Evolutionary conservation across 2,113 vertebrate genomes (phyloP).

Genomic region (Indri indri): DNA sequence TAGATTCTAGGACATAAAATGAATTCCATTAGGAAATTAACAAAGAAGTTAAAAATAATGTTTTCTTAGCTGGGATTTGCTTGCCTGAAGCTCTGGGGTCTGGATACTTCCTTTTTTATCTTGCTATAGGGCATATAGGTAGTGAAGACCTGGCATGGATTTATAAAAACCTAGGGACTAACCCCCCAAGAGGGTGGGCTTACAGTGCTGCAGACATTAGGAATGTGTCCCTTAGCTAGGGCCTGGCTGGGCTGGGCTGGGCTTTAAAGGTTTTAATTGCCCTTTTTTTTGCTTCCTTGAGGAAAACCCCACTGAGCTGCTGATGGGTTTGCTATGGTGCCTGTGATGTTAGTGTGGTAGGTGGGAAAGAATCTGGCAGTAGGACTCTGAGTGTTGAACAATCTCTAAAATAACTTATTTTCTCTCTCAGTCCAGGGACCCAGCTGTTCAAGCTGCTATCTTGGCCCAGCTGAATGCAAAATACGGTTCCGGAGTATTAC

Average conservation of each 20-base stretch:
- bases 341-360: neutral
- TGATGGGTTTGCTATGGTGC: neutral
- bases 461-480: conserved; percentile 98
- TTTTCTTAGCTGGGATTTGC: conserved; percentile 64
- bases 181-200: neutral
- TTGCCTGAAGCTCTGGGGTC: conserved; percentile 45
- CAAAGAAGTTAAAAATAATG: conserved; percentile 66
- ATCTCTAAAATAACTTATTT: conserved; percentile 31
- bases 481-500: conserved; percentile 93
- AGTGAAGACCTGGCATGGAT: conserved; percentile 50
- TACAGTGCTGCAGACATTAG: neutral
- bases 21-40: conserved; percentile 63
- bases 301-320: neutral
- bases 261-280: neutral
- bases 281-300: neutral
- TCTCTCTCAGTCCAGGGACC: conserved; percentile 92
- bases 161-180: neutral
- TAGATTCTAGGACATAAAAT: conserved; percentile 70
- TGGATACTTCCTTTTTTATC: conserved; percentile 53
- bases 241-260: neutral
- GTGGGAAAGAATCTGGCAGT: neutral
- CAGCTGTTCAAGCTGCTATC: conserved; percentile 98
- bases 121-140: conserved; percentile 25
- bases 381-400: neutral
- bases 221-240: neutral